These are phyloP conservation scores for Melanotaenia trifasciata DNA, from an alignment of 2,797 vertebrate genomes.

Conservation along the genomic window DNA sequence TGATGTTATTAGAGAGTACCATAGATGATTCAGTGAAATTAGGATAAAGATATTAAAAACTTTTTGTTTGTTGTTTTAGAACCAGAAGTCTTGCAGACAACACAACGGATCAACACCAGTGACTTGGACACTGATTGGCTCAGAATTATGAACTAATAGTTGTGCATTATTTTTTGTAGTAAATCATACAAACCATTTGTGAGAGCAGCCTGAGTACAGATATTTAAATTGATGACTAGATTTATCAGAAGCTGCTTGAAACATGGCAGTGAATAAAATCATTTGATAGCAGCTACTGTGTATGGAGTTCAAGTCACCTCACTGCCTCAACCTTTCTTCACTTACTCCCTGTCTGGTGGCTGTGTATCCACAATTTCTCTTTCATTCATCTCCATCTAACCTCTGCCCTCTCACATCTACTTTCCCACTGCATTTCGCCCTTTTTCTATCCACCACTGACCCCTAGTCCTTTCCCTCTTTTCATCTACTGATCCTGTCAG, in stretches of 20 bases:
- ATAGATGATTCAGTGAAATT: too few relatives aligned
- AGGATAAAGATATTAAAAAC: too few relatives aligned
- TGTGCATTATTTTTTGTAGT: too few relatives aligned
- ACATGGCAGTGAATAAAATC: neutral
- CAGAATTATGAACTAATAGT: too few relatives aligned
- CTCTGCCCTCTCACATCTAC: slow-evolving; percentile 34
- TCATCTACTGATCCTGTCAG: slow-evolving; percentile 28
- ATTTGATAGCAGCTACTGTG: neutral
- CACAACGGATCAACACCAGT: too few relatives aligned
- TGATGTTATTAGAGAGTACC: too few relatives aligned
- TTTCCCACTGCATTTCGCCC: slow-evolving; percentile 33
- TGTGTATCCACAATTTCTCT: slow-evolving; percentile 48
- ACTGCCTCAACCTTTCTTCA: slow-evolving; percentile 5
- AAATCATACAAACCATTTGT: too few relatives aligned
- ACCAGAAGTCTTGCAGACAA: too few relatives aligned
- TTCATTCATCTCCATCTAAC: slow-evolving; percentile 33
- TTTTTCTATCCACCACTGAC: slow-evolving; percentile 28
- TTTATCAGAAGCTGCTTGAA: neutral
- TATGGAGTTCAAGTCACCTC: slow-evolving; percentile 15
- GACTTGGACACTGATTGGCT: too few relatives aligned
- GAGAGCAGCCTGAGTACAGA: too few relatives aligned
- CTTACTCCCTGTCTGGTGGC: slow-evolving; percentile 23
- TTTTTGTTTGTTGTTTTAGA: too few relatives aligned
- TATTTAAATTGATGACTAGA: neutral
- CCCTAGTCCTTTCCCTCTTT: slow-evolving; percentile 21